phyloP scores from a whole-genome alignment of 2,888 invertebrate species.

The Catocala sponsa region DNA sequence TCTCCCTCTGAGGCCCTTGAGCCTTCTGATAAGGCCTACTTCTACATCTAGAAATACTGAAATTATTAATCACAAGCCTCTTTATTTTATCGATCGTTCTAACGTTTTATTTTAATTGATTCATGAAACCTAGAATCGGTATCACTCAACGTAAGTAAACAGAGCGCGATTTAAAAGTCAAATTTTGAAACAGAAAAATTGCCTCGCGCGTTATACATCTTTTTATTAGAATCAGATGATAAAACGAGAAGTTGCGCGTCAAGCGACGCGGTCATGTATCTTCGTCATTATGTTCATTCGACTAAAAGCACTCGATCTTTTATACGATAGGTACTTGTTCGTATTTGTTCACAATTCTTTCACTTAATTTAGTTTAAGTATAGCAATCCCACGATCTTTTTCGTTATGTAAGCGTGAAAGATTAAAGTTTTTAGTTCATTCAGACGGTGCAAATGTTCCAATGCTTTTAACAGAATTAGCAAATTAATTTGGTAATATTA shows the following conservation, averaged over 20 bases:
- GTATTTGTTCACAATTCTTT: slow-evolving; percentile 65
- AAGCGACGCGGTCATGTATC: slow-evolving; percentile 44
- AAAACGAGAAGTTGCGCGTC: slow-evolving; percentile 37
- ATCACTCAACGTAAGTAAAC: slow-evolving; percentile 3
- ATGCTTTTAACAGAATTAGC: slow-evolving; percentile 17
- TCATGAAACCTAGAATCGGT: neutral
- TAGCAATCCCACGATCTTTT: slow-evolving; percentile 57
- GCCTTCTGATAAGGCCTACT: too few relatives aligned
- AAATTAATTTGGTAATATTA: slow-evolving; percentile 18
- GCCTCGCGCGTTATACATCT: neutral
- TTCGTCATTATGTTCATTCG: slow-evolving; percentile 61
- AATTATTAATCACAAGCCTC: neutral
- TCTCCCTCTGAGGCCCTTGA: too few relatives aligned
- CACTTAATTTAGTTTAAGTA: slow-evolving; percentile 67
- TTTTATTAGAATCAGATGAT: slow-evolving; percentile 14
- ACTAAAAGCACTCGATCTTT: slow-evolving; percentile 71
- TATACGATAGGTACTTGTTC: slow-evolving; percentile 54
- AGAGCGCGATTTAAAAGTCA: neutral
- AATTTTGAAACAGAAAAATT: slow-evolving; percentile 4
- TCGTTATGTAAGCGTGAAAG: slow-evolving; percentile 39
- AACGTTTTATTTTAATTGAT: neutral
- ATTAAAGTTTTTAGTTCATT: slow-evolving; percentile 43
- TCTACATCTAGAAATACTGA: too few relatives aligned
- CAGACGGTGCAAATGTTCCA: slow-evolving; percentile 22
- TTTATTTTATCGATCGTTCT: neutral